These are phyloP conservation scores for Circaetus cinerascens DNA, from an alignment of 2,113 vertebrate genomes.

Conservation along the genomic window DNA sequence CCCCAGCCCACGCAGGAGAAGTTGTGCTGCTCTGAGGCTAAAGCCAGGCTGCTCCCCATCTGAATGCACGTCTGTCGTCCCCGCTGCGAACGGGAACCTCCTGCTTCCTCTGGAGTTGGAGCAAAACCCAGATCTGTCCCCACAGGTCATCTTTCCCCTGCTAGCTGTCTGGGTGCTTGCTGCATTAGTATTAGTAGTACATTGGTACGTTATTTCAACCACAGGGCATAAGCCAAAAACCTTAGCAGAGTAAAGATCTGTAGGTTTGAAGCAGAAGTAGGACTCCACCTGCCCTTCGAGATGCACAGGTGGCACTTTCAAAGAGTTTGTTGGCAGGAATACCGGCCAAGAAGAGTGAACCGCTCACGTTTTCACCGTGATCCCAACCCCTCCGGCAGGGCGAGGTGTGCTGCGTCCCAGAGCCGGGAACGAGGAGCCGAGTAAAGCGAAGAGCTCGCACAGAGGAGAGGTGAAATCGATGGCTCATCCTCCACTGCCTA, in stretches of 20 bases:
- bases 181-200: background rate
- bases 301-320: background rate
- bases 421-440: background rate
- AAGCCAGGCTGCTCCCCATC: background rate
- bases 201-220: background rate
- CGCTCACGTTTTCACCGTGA: rapidly evolving
- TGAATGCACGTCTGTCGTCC: rapidly evolving
- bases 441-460: background rate
- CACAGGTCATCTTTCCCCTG: background rate
- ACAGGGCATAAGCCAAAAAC: background rate
- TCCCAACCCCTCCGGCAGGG: background rate
- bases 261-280: background rate
- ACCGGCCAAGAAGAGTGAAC: background rate
- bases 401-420: rapidly evolving
- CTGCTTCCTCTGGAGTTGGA: background rate
- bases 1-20: background rate
- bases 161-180: background rate
- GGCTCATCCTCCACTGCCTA: background rate
- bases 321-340: background rate
- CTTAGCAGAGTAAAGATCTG: background rate
- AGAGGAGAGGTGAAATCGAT: background rate
- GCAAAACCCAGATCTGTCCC: background rate
- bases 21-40: background rate
- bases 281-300: background rate
- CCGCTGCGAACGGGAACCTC: background rate